A percentile compares a stretch with the other conserved stretches of the same genome.
Evolutionary conservation across 2,113 vertebrate genomes (phyloP).

Genomic region (Xenopus borealis): DNA sequence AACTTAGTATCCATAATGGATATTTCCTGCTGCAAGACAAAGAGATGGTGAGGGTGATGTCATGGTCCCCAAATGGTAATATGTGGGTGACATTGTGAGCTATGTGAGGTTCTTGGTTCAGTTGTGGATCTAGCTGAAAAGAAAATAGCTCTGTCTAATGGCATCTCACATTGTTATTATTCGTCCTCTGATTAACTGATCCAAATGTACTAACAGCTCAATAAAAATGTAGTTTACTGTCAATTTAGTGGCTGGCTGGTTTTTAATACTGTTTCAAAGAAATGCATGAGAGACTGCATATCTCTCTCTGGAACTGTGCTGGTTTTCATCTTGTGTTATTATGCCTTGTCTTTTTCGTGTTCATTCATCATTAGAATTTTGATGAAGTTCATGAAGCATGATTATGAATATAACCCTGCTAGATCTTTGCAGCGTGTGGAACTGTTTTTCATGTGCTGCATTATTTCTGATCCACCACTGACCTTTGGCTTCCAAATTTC

Average conservation of each 20-base stretch:
- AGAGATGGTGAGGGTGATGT: slow-evolving; percentile 21
- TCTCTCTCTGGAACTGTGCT: slow-evolving; percentile 12
- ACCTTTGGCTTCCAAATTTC: too few species aligned
- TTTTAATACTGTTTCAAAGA: slow-evolving; percentile 31
- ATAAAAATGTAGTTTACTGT: slow-evolving; percentile 41
- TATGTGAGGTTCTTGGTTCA: not conserved
- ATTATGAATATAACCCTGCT: not conserved
- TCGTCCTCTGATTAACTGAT: slow-evolving; percentile 35
- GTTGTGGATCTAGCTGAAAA: not conserved
- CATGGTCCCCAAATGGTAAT: slow-evolving; percentile 15
- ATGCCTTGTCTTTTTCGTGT: slow-evolving; percentile 10
- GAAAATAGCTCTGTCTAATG: slow-evolving; percentile 3
- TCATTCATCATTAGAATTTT: slow-evolving; percentile 9
- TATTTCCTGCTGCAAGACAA: slow-evolving; percentile 21
- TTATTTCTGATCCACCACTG: not conserved
- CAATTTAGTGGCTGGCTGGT: slow-evolving; percentile 37
- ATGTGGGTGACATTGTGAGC: slow-evolving; percentile 7
- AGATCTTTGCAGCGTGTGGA: not conserved
- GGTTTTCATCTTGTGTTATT: slow-evolving; percentile 6
- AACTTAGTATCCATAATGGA: not conserved
- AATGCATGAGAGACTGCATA: slow-evolving; percentile 24
- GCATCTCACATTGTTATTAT: slow-evolving; percentile 25
- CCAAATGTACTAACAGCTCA: slow-evolving; percentile 38
- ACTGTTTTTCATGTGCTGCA: not conserved
- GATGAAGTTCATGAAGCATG: not conserved